These are phyloP conservation scores for Scalopus aquaticus DNA, from an alignment of 2,113 vertebrate genomes.

Conservation along the genomic window DNA sequence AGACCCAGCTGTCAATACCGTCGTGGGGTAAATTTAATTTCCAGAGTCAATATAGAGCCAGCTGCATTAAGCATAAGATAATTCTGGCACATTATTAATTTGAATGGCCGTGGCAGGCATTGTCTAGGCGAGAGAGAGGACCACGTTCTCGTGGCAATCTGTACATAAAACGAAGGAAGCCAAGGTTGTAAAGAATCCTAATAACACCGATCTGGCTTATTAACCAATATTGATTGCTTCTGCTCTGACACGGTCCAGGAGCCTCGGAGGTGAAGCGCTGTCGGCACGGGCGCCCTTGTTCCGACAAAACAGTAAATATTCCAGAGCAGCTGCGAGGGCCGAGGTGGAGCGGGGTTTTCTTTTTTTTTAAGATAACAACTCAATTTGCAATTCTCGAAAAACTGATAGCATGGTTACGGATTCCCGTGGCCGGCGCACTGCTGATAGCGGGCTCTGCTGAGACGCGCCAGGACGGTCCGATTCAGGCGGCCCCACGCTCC, in stretches of 20 bases:
- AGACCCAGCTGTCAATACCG: slow-evolving; percentile 89
- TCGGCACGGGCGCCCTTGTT: slow-evolving; percentile 53
- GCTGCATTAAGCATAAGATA: slow-evolving; percentile 89
- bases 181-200: slow-evolving; percentile 85
- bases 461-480: rapidly evolving
- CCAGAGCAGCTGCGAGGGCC: neutral
- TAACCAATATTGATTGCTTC: slow-evolving; percentile 86
- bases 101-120: slow-evolving; percentile 86
- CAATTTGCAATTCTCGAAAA: neutral
- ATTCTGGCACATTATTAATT: slow-evolving; percentile 90
- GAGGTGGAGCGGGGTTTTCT: neutral
- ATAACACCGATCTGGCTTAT: slow-evolving; percentile 84
- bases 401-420: neutral
- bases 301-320: slow-evolving; percentile 64
- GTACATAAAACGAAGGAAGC: slow-evolving; percentile 85
- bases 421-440: neutral
- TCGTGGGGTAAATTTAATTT: slow-evolving; percentile 89
- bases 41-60: slow-evolving; percentile 89
- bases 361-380: too few species aligned
- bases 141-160: slow-evolving; percentile 85
- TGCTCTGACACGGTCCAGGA: slow-evolving; percentile 75
- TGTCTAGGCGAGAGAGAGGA: slow-evolving; percentile 88
- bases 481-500: too few species aligned
- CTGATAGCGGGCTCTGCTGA: too few species aligned
- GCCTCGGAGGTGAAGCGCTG: slow-evolving; percentile 79